Evolutionary conservation across 2,888 invertebrate genomes (phyloP), one percentile per base, ranked within the genome.

Genomic region (Agrochola circellaris): DNA sequence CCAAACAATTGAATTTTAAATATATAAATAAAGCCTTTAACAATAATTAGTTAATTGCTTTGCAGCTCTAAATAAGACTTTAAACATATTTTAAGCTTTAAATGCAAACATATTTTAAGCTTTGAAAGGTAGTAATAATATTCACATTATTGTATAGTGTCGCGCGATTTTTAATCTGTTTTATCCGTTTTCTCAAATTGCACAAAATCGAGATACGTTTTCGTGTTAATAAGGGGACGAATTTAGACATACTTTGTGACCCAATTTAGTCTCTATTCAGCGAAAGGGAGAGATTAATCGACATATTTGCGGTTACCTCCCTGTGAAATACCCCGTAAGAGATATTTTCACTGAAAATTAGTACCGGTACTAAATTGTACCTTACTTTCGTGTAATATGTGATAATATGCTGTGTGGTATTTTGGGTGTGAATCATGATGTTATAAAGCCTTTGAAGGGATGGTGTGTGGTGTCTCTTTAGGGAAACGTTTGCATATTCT

Each of bases 321-420:
- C 51, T 26, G 26, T 30, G 26, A 48, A 79, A 83, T 65, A 80
- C n/a, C n/a, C n/a, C n/a, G 54, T 79, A 58, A 42, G 58, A 80
- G 17, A 71, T 80, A 81, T 81, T 75, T 80, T 68, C 75, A 75
- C 64, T 51, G 62, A 34, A 75, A 84, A 84, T 84, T 68, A 75
- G 81, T 84, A 81, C 54, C 26, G 48, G 70, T 48, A 75, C 71
- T 75, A 81, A 81, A 84, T 84, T 82, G 81, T 81, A 69, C 70
- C 73, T 58, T 66, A 79, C 69, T 84, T 73, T 30, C 64, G 34
- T 51, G 60, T 71, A 80, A 62, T 54, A 66, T 84, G 75, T 70
- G 67, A 83, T 83, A 62, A 81, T 26, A 71, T 60, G 48, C 15
- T 48, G 54, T 75, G 81, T 56, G 67, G 81, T 71, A 26, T 67